These are phyloP conservation scores for Intoshia linei DNA, from an alignment of 1,140 invertebrate species.

Conservation along the genomic window DNA sequence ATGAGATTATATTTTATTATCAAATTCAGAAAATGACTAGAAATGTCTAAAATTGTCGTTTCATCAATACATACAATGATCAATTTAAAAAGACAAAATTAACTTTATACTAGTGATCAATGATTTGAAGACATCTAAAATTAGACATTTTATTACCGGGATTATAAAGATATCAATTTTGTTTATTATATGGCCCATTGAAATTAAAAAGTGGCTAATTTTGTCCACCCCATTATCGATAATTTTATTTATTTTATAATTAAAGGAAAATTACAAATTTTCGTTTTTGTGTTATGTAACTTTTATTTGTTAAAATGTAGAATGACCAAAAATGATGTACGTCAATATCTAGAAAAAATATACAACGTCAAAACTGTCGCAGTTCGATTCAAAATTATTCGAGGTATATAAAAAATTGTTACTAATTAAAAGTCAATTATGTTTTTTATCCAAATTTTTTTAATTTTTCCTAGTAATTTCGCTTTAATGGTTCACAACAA, in stretches of 20 bases:
- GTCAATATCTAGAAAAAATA: constrained; percentile 70
- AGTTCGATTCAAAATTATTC: too few relatives aligned
- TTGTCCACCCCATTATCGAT: not conserved
- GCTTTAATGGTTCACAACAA: too few relatives aligned
- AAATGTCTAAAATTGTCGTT: constrained; percentile 1
- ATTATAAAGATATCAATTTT: not conserved
- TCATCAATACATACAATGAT: not conserved
- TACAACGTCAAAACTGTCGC: constrained; percentile 42
- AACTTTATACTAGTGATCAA: too few relatives aligned
- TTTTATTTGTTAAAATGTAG: constrained; percentile 10
- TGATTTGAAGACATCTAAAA: too few relatives aligned
- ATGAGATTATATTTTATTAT: not conserved
- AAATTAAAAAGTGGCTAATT: not conserved
- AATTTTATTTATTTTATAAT: not conserved
- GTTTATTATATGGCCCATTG: not conserved
- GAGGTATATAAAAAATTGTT: too few relatives aligned
- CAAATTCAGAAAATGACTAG: not conserved
- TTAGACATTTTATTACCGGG: not conserved
- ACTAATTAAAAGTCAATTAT: too few relatives aligned
- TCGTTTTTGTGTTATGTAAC: not conserved
- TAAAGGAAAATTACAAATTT: not conserved
- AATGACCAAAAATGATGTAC: constrained; percentile 50
- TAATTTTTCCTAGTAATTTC: too few relatives aligned
- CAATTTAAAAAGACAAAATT: too few relatives aligned
- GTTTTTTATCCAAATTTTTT: too few relatives aligned